These are phyloP conservation scores for Amyelois transitella DNA, from an alignment of 1,140 invertebrate genomes.

Conservation along the genomic window DNA sequence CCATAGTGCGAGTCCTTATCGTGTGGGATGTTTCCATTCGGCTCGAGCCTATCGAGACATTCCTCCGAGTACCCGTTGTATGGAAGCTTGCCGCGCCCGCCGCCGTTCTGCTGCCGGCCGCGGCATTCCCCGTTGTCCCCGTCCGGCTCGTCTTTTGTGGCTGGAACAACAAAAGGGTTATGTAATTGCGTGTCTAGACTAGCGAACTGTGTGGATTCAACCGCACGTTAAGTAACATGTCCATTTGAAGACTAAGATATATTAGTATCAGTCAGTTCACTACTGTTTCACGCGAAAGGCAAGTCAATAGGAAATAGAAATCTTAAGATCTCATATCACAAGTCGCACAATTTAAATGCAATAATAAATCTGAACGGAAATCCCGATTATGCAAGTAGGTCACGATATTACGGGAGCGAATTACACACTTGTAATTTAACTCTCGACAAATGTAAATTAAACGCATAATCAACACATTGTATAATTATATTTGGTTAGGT, in stretches of 20 bases:
- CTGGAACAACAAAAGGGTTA: conserved; percentile 43
- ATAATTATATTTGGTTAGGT: neutral
- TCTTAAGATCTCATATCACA: too few species aligned
- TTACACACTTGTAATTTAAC: neutral
- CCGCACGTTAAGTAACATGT: too few species aligned
- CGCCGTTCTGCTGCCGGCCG: conserved; percentile 56
- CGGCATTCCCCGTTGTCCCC: conserved; percentile 56
- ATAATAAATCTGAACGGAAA: neutral
- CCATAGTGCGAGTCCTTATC: conserved; percentile 65
- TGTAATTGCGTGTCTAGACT: too few species aligned
- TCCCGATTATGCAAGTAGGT: neutral
- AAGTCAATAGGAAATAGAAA: too few species aligned
- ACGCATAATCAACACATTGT: neutral
- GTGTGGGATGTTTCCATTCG: conserved; percentile 84
- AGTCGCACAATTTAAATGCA: neutral
- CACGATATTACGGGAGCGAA: neutral
- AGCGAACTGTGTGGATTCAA: too few species aligned
- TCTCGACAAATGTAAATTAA: neutral
- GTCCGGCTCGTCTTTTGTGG: conserved; percentile 73
- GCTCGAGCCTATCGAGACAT: conserved; percentile 91
- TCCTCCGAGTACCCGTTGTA: conserved; percentile 94
- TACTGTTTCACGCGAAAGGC: too few species aligned
- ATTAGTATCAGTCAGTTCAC: too few species aligned
- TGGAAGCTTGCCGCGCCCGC: conserved; percentile 65
- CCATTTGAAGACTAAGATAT: too few species aligned